Base-by-base conservation (phyloP, 2,888 invertebrate genomes). In the Troides oblongomaculatus region DNA sequence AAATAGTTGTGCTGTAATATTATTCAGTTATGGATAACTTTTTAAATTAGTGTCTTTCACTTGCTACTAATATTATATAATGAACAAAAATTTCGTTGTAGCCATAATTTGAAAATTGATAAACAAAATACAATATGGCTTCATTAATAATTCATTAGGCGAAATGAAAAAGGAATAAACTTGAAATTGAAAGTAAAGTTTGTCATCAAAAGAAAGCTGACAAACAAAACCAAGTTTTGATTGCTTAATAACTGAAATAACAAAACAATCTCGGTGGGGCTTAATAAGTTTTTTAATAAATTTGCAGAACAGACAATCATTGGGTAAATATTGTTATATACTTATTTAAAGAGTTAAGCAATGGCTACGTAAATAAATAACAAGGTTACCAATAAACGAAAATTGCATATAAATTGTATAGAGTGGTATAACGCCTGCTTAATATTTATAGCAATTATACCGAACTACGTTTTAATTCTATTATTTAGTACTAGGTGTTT, bases 361-460 rank as follows among this genome's bases (percentile, higher is more conserved):
- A n/a, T n/a, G n/a, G n/a, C n/a, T 53, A 53, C 53, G 18, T 53
- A 53, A 17, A n/a, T 53, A 53, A 4, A n/a, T 46, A 46, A 14
- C 12, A 3, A 46, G 14, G 14, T 14, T 10, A 43, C 12, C 0
- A 46, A 46, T 0, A 46, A 46, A 14, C 14, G 12, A 14, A 12
- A 46, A 30, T 30, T 17, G 14, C 4, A 46, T 12, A 14, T 46
- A 53, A 53, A 53, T n/a, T 53, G n/a, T 18, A n/a, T n/a, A 6
- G 2, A 18, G 53, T 8, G 7, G 6, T 23, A 46, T 4, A 53
- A 53, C 63, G 63, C 63, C 63, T 63, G 1, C n/a, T 17, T 18
- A 53, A 17, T 50, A 63, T 53, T 63, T 10, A 53, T 30, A 63
- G 63, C 53, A 63, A 63, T 63, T 17, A 18, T 30, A 8, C 12